Base-by-base conservation (phyloP, 2,888 invertebrate species). In the Zygothrica quintamaculata region DNA sequence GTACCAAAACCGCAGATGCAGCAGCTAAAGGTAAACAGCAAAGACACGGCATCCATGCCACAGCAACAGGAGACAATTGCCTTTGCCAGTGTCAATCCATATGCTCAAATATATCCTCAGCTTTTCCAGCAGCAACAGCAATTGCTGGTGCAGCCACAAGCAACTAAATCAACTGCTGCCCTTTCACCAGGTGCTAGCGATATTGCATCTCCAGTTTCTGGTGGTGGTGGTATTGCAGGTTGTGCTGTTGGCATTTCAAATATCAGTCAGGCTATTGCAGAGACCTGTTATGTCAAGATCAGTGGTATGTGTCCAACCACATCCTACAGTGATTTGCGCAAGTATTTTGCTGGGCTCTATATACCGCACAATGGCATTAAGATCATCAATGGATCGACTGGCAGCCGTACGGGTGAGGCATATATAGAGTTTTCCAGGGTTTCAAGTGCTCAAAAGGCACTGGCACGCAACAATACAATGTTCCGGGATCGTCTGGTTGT, bases 331-430 rank as follows among this genome's bases (percentile, higher is more conserved):
- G 97, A 97, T 86, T 92, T 98, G 0, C 92, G 97, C 8, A 93
- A 95, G 51, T 95, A 97, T 84, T 98, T 98, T 90, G 93, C 94
- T 3, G 96, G 95, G 37, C 90, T 94, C 37, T 93, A 92, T 68
- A 96, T 98, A 60, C 94, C 95, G 39, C 95, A 94, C 77, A 95
- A 95, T 80, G 97, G 97, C 9, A 94, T 98, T 46, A 97, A 98
- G 90, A 93, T 98, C 90, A 94, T 97, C 8, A 96, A 95, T 84
- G 96, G 97, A 88, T 93, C 93, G 33, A 93, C 93, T 74, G 98
- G 98, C 0, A 93, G 94, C 16, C 93, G 96, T 25, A 95, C 95
- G 0, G 97, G 97, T 0, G 93, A 94, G 22, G 96, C 95, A 1
- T 96, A 93, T 87, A 93, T 98, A 0, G 94, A 94, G 77, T 98